Evolutionary conservation across 2,888 invertebrate species (phyloP), one percentile per base, ranked within the genome.

Genomic region (Campoletis raptor): DNA sequence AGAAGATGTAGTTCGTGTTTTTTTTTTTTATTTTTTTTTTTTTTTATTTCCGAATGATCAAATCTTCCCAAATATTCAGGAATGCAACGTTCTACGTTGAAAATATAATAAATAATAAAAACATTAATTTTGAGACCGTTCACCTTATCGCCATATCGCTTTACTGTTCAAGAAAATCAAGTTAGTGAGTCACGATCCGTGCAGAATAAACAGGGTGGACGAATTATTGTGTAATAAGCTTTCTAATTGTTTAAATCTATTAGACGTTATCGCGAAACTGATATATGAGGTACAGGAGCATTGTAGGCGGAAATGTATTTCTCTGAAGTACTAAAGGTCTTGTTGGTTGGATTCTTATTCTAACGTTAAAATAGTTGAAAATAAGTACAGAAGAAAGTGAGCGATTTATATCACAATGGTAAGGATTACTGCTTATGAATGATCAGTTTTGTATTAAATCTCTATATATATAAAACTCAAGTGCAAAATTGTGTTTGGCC

Each of bases 161-260:
- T 15, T 30, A 24, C 30, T 15, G 42, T 30, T 61, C 42, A 12
- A 21, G 52, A 61, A 74, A 74, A 74, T 45, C 36, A 8, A 40
- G 69, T 80, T 64, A 52, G 48, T 52, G 57, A 37, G 45, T 40
- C 73, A 80, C 21, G 48, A 74, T 69, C 24, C 69, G 9, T 40
- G 37, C 42, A 21, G 36, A n/a, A 70, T 61, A 57, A 48, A 70
- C 57, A 48, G 37, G 54, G 21, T 66, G 57, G 69, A 57, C 52
- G 21, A 86, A 80, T 80, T 73, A 81, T 87, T 87, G 81, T 83
- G 83, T 67, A 88, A 88, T 66, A 81, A 66, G 69, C 73, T 82
- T 64, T 84, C 72, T 70, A 86, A 85, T 79, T 54, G 52, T 81
- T 70, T 64, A 73, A 85, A 88, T 87, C 69, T 74, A 86, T 86